Base-by-base conservation (phyloP, 1,140 invertebrate genomes). In the Macrotrachela quadricornifera region DNA sequence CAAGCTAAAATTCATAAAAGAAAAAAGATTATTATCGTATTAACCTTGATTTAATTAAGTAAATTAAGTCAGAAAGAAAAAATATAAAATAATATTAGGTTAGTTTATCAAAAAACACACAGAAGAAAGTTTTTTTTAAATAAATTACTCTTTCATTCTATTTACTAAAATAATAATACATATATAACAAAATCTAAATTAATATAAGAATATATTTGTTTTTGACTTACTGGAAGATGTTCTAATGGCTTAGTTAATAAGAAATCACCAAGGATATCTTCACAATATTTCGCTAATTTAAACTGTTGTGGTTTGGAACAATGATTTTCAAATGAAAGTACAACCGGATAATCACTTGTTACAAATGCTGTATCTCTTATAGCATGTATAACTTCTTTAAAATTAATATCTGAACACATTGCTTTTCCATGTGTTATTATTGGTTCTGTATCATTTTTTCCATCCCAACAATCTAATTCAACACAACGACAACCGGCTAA, bases 331-430 rank as follows among this genome's bases (percentile, higher is more conserved):
- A 96, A 95, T 56, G 87, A 94, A 51, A 95, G 78, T 62, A 91
- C 79, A 37, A 96, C 86, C 53, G 91, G 91, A 73, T 79, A 92
- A 59, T 92, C 85, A n/a, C 86, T 92, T 18, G 87, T 94, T 74
- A 95, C 94, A 74, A 96, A 96, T 60, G 91, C 90, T 70, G 82
- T 84, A 66, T 94, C 88, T 46, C 86, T 85, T 61, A 95, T 95
- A 45, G 88, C 88, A 73, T 95, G 86, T 61, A 95, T 78, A 10
- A 95, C 88, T 69, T 96, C 88, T 75, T 77, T 61, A 42, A 65
- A 66, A 46, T 78, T 79, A 59, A 95, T 84, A 70, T 94, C 87
- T 56, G 85, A 88, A 59, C 94, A 90, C 69, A 95, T 84, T 3
- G 90, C 94, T 67, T 90, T 94, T 50, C 91, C 91, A 69, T 96